These are phyloP conservation scores for Nomada hirtipes DNA, from an alignment of 2,888 invertebrate genomes.

Conservation along the genomic window DNA sequence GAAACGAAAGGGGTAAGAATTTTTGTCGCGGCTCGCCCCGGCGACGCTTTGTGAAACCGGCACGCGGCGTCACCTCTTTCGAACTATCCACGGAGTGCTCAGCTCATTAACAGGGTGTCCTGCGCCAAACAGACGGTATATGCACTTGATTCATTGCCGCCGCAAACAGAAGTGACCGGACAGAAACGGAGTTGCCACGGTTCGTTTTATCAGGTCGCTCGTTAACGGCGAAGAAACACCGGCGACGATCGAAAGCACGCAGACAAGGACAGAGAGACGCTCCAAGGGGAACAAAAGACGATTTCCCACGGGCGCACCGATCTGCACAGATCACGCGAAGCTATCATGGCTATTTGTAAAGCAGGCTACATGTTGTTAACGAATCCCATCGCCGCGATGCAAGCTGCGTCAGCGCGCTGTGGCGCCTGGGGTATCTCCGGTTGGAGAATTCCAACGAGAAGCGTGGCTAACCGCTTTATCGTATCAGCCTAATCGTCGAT, in stretches of 20 bases:
- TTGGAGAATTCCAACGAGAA: constrained; percentile 22
- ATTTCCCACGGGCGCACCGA: constrained; percentile 48
- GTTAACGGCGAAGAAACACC: constrained; percentile 52
- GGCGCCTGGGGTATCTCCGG: constrained; percentile 42
- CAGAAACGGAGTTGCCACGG: constrained; percentile 55
- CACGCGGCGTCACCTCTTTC: constrained; percentile 20
- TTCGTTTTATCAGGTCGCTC: constrained; percentile 63
- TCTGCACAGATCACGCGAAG: constrained; percentile 1
- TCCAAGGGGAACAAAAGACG: constrained; percentile 30
- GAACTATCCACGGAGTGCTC: constrained; percentile 26
- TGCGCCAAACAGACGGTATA: constrained; percentile 27
- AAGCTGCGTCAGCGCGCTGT: constrained; percentile 46
- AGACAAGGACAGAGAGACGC: background rate
- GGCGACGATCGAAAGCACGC: constrained; percentile 7
- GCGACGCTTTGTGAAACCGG: constrained; percentile 41
- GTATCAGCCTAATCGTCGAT: constrained; percentile 18
- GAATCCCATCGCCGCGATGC: constrained; percentile 14
- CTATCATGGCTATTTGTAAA: constrained; percentile 18
- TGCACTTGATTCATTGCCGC: constrained; percentile 68
- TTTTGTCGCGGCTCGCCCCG: constrained; percentile 7
- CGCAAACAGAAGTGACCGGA: constrained; percentile 30
- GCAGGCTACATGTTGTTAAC: constrained; percentile 16
- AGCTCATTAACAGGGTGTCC: constrained; percentile 54
- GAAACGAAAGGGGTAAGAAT: background rate
- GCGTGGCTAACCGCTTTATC: constrained; percentile 47